Base-by-base conservation (phyloP, 2,113 vertebrate species). In the Ascaphus truei region DNA sequence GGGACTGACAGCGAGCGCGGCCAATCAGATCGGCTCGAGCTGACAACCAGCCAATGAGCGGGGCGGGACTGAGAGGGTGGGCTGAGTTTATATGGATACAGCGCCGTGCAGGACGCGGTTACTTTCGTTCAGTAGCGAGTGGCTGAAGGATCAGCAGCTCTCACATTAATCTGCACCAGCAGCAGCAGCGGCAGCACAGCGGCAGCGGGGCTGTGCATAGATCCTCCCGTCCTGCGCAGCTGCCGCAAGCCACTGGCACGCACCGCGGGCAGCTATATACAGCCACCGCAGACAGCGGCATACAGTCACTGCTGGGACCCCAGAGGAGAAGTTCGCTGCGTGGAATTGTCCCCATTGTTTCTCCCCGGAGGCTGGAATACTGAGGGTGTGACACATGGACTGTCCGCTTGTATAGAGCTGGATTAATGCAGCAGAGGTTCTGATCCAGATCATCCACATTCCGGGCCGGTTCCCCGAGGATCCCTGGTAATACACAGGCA, bases 31-130 rank as follows among this genome's bases (percentile, higher is more conserved):
- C 16, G 5, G 29, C 37, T 41, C 65, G 25, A 2, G 29, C 0
- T n/a, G 8, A 12, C 52, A 11, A 37, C 33, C 47, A 75, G 23
- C 86, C 86, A 84, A 84, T 87, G 75, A 76, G 71, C 47, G 57
- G 59, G 27, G 62, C 68, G 68, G 4, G 9, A 15, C 9, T 78
- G 80, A 83, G 84, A 71, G 85, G 77, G 77, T 23, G 84, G 75
- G 77, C 79, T 22, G 72, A 59, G 81, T 87, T 89, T 90, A 89
- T 89, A 90, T 78, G 5, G 73, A 68, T 76, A 76, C 80, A 79
- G 79, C 83, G 68, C 79, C 78, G 75, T 68, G 74, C 76, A 27
- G 9, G 60, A 23, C 43, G 72, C 58, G 79, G 79, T 69, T 72
- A 85, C 76, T 84, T 75, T 84, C 53, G 65, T 72, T 62, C 62